Conservation (phyloP, 2,888 invertebrate genomes). For the Dasypogon diadema region DNA sequence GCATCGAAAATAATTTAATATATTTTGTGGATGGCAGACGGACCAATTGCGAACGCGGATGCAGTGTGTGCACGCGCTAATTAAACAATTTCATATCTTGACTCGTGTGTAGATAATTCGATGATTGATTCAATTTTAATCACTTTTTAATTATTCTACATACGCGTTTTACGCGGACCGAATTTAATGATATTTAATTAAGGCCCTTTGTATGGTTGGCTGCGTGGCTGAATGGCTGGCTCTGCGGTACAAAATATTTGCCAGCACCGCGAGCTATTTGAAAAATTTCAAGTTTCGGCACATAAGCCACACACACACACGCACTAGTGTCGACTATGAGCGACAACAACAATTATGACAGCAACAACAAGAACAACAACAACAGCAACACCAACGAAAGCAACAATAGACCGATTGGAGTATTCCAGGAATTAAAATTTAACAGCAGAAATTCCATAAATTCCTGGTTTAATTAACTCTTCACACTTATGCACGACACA, state of each 20-base stretch:
- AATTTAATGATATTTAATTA: conserved; percentile 16
- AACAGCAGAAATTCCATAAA: background rate
- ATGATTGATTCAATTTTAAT: conserved; percentile 10
- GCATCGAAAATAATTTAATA: too few species aligned
- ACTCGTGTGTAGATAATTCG: background rate
- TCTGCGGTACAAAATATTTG: too few species aligned
- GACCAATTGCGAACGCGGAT: too few species aligned
- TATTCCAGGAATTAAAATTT: background rate
- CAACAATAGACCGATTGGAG: background rate
- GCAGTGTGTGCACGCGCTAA: background rate
- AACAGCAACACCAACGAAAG: background rate
- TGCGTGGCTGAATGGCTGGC: background rate
- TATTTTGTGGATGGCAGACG: too few species aligned
- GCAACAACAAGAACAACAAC: background rate
- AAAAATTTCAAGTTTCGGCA: background rate
- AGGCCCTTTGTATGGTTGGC: background rate
- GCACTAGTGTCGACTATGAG: background rate
- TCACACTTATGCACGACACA: background rate
- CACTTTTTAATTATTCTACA: conserved; percentile 16
- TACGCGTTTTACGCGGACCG: background rate
- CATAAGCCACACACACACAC: background rate
- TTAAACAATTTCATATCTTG: conserved; percentile 12
- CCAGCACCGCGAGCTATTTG: too few species aligned
- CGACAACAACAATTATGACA: background rate
- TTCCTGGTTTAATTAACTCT: background rate